Percentiles rank a stretch among this genome's conserved stretches.
Conservation (phyloP, 2,797 vertebrate species). For the Aratinga solstitialis region DNA sequence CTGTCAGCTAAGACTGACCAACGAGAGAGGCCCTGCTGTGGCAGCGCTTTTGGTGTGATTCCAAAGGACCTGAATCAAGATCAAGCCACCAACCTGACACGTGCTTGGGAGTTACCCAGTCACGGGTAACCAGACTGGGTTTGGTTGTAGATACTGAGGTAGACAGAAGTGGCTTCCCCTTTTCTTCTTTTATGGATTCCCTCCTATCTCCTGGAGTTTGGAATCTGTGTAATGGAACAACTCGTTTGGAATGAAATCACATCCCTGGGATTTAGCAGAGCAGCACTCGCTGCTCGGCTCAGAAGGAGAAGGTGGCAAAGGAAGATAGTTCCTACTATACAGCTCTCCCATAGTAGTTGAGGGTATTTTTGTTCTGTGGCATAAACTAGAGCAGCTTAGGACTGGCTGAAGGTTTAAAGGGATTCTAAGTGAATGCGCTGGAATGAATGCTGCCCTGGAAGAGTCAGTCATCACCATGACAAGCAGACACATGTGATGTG, state of each 20-base stretch:
- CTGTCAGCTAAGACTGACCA: not conserved
- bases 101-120: not conserved
- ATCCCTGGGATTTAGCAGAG: not conserved
- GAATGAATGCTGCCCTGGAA: not conserved
- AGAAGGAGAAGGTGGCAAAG: not conserved
- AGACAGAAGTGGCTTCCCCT: not conserved
- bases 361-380: not conserved
- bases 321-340: not conserved
- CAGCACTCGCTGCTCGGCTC: fast-evolving
- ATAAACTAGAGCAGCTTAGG: not conserved
- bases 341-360: not conserved
- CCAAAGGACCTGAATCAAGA: not conserved
- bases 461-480: not conserved
- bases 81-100: not conserved
- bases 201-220: not conserved
- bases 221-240: not conserved
- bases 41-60: not conserved
- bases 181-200: not conserved
- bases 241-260: not conserved
- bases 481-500: fast-evolving
- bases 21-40: not conserved
- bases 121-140: not conserved
- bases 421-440: not conserved
- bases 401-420: not conserved
- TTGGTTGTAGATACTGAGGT: not conserved